phyloP scores from a whole-genome alignment of 2,113 vertebrate species.

The Bungarus multicinctus region DNA sequence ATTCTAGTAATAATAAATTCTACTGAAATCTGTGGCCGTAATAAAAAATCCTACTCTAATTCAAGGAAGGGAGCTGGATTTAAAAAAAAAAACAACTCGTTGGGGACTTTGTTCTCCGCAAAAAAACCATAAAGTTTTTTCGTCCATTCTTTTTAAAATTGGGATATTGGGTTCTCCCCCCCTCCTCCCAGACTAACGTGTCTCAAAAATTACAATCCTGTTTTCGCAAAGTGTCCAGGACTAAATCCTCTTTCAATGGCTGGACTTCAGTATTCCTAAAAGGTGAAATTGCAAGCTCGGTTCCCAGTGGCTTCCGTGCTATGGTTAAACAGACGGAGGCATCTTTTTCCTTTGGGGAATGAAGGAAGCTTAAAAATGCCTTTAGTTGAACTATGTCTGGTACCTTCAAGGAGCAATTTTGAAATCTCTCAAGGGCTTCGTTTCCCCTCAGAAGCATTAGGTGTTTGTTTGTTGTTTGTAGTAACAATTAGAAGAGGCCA shows the following conservation, averaged over 20 bases:
- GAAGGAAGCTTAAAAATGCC: neutral
- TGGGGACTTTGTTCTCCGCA: neutral
- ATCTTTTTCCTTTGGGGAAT: neutral
- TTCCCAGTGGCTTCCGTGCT: too few species aligned
- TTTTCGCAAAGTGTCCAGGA: neutral
- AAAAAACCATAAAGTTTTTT: neutral
- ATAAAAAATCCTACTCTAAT: neutral
- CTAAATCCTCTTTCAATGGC: neutral
- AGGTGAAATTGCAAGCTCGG: neutral
- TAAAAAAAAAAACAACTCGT: neutral
- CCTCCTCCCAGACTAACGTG: accelerated
- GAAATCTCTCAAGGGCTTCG: neutral
- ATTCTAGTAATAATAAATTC: neutral
- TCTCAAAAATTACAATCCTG: neutral
- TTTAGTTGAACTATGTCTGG: neutral
- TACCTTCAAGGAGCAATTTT: neutral
- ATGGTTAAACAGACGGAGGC: neutral
- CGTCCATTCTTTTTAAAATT: neutral
- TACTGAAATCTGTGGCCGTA: neutral
- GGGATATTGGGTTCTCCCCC: neutral
- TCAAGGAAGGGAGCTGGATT: neutral
- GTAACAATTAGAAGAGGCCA: neutral
- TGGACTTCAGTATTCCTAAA: neutral
- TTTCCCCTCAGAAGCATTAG: neutral
- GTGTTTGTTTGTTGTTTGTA: neutral